Evolutionary conservation across 2,113 vertebrate genomes (phyloP).

Genomic region (Oryzias curvinotus): DNA sequence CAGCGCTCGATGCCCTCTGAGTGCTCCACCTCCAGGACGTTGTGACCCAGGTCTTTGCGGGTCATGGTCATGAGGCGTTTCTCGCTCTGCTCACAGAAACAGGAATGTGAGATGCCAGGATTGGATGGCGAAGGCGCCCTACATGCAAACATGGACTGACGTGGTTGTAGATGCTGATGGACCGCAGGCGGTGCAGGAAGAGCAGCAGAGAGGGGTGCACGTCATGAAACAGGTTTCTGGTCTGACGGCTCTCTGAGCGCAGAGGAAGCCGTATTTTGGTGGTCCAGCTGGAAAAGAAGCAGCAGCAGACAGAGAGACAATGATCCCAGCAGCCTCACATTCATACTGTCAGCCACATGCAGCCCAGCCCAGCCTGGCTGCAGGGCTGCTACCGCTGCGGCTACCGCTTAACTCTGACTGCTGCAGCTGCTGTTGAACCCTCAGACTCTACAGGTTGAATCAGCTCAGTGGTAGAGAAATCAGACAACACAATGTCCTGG

Average conservation of each 20-base stretch:
- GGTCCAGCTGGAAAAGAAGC: slow-evolving; percentile 69
- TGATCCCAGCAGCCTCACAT: not conserved
- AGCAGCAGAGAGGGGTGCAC: slow-evolving; percentile 80
- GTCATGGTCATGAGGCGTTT: slow-evolving; percentile 72
- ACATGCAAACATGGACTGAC: slow-evolving; percentile 36
- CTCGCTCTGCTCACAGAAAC: slow-evolving; percentile 59
- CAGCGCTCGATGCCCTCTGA: slow-evolving; percentile 74
- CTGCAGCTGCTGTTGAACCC: no score
- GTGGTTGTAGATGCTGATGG: slow-evolving; percentile 77
- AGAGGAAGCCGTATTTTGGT: slow-evolving; percentile 81
- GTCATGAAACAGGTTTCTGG: slow-evolving; percentile 80
- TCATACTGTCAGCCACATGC: no score
- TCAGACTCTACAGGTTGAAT: no score
- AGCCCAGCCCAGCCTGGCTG: no score
- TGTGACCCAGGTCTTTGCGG: slow-evolving; percentile 74
- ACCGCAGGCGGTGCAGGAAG: slow-evolving; percentile 80
- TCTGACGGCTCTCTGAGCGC: slow-evolving; percentile 75
- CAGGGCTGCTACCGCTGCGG: no score
- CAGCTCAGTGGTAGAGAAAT: no score
- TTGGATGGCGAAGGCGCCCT: not conserved
- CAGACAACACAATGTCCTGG: no score
- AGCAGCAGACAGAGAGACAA: not conserved
- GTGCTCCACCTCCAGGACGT: slow-evolving; percentile 77
- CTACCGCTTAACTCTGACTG: no score
- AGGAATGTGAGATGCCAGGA: not conserved